Percentiles rank a stretch among this genome's conserved stretches.
These are phyloP conservation scores for Chondrilla cf. caribensis DNA, from an alignment of 37 sponge, comb jelly and placozoan species.

Conservation along the genomic window DNA sequence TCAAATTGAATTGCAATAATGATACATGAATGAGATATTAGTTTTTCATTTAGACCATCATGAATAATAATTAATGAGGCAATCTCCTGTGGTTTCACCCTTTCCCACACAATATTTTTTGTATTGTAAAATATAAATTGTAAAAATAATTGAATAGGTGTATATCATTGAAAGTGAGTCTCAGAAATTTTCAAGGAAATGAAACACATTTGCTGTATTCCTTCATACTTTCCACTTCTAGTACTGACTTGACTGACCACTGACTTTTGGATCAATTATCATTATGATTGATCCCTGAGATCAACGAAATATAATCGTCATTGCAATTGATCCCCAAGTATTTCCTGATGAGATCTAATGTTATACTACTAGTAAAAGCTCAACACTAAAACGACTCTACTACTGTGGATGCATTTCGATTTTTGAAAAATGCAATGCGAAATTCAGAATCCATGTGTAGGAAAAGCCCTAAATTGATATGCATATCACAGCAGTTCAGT, in stretches of 20 bases:
- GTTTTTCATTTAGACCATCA: too few species aligned
- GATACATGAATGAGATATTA: too few species aligned
- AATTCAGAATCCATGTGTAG: neutral
- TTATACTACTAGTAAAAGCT: slow-evolving; percentile 1
- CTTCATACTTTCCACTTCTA: neutral
- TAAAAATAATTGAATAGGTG: too few species aligned
- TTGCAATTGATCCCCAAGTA: too few species aligned
- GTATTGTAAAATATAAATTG: too few species aligned
- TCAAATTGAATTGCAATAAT: too few species aligned
- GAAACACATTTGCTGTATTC: neutral
- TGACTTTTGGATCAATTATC: neutral
- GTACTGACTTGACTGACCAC: neutral
- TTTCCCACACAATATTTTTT: too few species aligned
- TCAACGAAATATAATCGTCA: too few species aligned
- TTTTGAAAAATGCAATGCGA: neutral
- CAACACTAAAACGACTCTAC: neutral
- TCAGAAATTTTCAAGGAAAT: too few species aligned
- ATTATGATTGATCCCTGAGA: neutral
- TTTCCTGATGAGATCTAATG: slow-evolving; percentile 13
- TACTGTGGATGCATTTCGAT: neutral
- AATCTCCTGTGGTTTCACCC: too few species aligned
- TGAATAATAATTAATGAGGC: too few species aligned
- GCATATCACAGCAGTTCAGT: neutral
- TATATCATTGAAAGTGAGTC: too few species aligned
- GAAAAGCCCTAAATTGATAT: neutral